Evolutionary conservation across 1,140 invertebrate genomes (phyloP), one percentile per base, ranked within the genome.

Genomic region (Diachasmimorpha longicaudata): DNA sequence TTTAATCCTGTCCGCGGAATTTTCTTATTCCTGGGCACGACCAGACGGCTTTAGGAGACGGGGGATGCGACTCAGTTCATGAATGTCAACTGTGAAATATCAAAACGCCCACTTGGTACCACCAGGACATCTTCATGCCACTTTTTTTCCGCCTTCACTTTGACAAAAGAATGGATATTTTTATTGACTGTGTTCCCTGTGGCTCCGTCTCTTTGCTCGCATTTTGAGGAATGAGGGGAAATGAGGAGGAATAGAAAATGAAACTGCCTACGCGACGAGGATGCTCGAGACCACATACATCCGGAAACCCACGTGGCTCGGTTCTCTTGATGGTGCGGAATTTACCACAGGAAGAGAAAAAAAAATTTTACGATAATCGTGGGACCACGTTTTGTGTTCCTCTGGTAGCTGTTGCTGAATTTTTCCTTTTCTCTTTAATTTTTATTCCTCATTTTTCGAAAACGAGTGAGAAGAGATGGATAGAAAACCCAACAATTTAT

Each of bases 251-350:
- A 63, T 63, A 31, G 58, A 25, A 63, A 6, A 63, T 76, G 79
- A 82, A 78, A 82, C 69, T 23, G 67, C 1, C 73, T 75, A 79
- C 76, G 72, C 81, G 78, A 80, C 21, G 42, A 63, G 63, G 58
- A 37, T 37, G n/a, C 78, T 79, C 78, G 69, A n/a, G n/a, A 21
- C 74, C 74, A 76, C 78, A 48, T 55, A 39, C 42, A 52, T 37
- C 46, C 55, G 23, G 36, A 10, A 52, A 23, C 71, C 52, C 52
- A 31, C 55, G 23, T 37, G 31, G 46, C 46, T 58, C 48, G 4
- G 16, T 52, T 52, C 48, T 16, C 31, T 58, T 58, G 23, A 73
- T 44, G 23, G 21, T 14, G 31, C 23, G 71, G 10, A 36, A 48
- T 46, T 71, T 44, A 48, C 44, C 70, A 46, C 70, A 44, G 21